These are phyloP conservation scores for Ctenopoma kingsleyae DNA, from an alignment of 2,797 vertebrate genomes.

Conservation along the genomic window DNA sequence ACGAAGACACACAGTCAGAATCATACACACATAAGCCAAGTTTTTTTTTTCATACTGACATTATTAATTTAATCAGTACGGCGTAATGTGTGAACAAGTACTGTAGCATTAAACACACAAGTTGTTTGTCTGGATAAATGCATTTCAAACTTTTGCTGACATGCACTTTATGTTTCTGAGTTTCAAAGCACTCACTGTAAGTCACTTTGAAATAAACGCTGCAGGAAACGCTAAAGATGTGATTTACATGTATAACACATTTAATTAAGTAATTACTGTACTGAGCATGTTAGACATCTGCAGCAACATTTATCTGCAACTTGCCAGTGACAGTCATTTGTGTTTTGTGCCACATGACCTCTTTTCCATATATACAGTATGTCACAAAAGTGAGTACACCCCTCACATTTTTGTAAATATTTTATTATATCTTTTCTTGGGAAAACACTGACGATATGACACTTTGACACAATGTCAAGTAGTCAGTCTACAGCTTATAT, in stretches of 20 bases:
- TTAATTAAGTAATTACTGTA: too few species aligned
- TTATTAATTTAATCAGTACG: neutral
- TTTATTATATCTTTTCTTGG: too few species aligned
- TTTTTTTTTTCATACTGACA: neutral
- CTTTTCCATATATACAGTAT: too few species aligned
- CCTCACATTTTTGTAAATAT: too few species aligned
- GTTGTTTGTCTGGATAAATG: neutral
- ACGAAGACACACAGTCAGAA: conserved; percentile 9
- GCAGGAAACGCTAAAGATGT: neutral
- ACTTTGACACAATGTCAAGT: too few species aligned
- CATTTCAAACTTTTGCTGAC: neutral
- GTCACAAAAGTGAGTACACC: too few species aligned
- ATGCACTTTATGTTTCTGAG: neutral
- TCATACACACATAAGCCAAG: neutral
- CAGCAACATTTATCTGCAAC: neutral
- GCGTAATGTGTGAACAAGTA: neutral
- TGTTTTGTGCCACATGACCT: too few species aligned
- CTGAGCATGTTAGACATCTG: neutral
- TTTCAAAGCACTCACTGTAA: neutral
- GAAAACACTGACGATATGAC: too few species aligned
- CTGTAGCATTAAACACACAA: neutral
- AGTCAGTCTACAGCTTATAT: too few species aligned
- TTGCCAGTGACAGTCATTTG: too few species aligned
- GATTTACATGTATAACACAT: too few species aligned
- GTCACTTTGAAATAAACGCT: neutral